Percentiles rank a stretch among this genome's conserved stretches.
phyloP scores from a whole-genome alignment of 53 echinoderm and acorn worm species.

The Holothuria leucospilota region DNA sequence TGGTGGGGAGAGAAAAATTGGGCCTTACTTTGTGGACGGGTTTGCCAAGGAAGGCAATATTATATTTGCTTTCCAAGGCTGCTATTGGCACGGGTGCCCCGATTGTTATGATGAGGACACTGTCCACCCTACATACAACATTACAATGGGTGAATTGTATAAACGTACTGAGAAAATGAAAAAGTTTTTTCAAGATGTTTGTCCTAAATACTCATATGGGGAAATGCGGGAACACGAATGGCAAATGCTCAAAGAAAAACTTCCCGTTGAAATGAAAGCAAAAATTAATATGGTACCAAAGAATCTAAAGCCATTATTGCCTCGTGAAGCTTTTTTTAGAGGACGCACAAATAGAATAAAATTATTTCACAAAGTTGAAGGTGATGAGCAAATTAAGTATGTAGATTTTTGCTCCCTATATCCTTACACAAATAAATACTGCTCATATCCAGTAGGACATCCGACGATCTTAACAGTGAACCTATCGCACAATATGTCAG shows the following conservation, averaged over 20 bases:
- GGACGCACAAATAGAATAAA: conserved; percentile 43
- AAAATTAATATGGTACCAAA: background rate
- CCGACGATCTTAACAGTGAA: conserved; percentile 52
- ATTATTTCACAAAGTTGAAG: conserved; percentile 13
- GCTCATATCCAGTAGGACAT: conserved; percentile 58
- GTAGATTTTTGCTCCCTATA: conserved; percentile 71
- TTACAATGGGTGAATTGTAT: conserved; percentile 36
- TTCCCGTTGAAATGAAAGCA: background rate
- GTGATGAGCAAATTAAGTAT: conserved; percentile 61
- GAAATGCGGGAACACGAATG: conserved; percentile 34
- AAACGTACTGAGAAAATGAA: conserved; percentile 11
- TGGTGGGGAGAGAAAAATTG: conserved; percentile 40
- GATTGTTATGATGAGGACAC: conserved; percentile 30
- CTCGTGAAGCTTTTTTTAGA: conserved; percentile 57
- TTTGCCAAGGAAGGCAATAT: conserved; percentile 14
- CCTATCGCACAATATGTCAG: conserved; percentile 14
- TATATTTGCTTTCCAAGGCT: conserved; percentile 14
- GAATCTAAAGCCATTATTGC: background rate
- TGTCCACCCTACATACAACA: background rate
- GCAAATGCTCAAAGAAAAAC: background rate
- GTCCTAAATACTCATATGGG: background rate
- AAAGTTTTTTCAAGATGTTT: background rate
- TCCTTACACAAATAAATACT: conserved; percentile 68
- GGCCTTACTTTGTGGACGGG: conserved; percentile 38
- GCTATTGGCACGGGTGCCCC: conserved; percentile 31